Base-by-base conservation (phyloP, 2,888 invertebrate species). In the Dendrolimus pini region DNA sequence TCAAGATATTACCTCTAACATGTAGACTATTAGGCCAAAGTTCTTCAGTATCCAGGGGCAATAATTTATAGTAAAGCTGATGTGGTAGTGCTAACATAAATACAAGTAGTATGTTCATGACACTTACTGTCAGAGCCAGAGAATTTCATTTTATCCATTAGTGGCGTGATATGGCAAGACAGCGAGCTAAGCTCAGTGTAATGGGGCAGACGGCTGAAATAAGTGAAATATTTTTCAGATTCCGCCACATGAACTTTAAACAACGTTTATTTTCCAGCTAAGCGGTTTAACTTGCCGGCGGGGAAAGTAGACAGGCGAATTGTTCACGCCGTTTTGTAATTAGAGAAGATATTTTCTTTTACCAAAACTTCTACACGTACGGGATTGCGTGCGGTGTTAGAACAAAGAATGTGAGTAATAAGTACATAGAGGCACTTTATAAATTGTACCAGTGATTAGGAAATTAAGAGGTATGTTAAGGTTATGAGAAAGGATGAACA, bases 231-330 rank as follows among this genome's bases (percentile, higher is more conserved):
- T 77, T 76, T 79, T 70, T 68, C 66, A 72, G 72, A 71, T 72
- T 68, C 65, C 67, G 62, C 61, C 60, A 61, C 62, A 62, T 60
- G 61, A 65, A 70, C 74, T 68, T 72, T 75, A 73, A 78, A 76
- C 67, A 77, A 74, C 73, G 67, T 74, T 77, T 74, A 77, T 77
- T 78, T 78, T 74, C 72, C 70, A 65, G 64, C 75, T 82, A 82
- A 81, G 78, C 78, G 79, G 80, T 76, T 82, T 80, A 80, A 69
- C 72, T 66, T 60, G 65, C 68, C 67, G 74, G 69, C 70, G 68
- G 67, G 65, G 70, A 75, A 77, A 78, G 79, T 70, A 72, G 79
- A 82, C 82, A 83, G 78, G 80, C 74, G 77, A 78, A 71, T 68
- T 70, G 70, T 67, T 72, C 71, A 63, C 66, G 61, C 70, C 66